Evolutionary conservation across 2,797 vertebrate genomes (phyloP).

Genomic region (Diplodus puntazzo): DNA sequence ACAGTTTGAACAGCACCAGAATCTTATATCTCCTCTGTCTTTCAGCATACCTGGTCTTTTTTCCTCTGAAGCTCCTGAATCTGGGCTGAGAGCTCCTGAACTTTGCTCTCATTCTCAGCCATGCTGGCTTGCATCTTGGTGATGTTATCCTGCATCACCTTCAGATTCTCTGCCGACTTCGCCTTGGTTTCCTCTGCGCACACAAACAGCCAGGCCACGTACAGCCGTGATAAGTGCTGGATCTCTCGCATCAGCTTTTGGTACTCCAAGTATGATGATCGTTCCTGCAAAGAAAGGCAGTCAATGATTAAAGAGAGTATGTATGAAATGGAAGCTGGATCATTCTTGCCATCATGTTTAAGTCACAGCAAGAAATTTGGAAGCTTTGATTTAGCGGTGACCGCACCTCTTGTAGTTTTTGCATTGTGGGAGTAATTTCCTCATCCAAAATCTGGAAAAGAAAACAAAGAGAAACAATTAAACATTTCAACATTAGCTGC

Average conservation of each 20-base stretch:
- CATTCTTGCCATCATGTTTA: background rate
- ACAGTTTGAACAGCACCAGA: background rate
- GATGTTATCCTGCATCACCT: constrained; percentile 87
- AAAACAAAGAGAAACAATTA: constrained; percentile 3
- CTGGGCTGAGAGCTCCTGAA: constrained; percentile 87
- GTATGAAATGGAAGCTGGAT: rapidly evolving
- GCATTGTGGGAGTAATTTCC: constrained; percentile 94
- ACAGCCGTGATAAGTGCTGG: constrained; percentile 90
- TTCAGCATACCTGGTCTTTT: constrained; percentile 87
- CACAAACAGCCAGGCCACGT: constrained; percentile 91
- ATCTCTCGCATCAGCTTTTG: constrained; percentile 92
- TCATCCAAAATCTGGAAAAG: constrained; percentile 91
- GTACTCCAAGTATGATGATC: constrained; percentile 92
- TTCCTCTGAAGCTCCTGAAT: constrained; percentile 90
- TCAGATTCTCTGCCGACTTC: constrained; percentile 86
- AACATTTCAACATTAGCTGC: background rate
- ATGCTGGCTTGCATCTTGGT: constrained; percentile 85
- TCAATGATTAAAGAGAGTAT: background rate
- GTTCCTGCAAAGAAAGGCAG: constrained; percentile 82
- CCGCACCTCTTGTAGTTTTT: constrained; percentile 93
- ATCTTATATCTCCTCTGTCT: background rate
- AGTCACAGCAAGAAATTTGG: background rate
- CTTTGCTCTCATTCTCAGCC: constrained; percentile 85
- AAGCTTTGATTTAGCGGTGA: background rate
- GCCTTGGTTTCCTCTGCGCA: constrained; percentile 90